Evolutionary conservation across 2,797 vertebrate genomes (phyloP), one percentile per base, ranked within the genome.

Genomic region (Dipus sagitta): DNA sequence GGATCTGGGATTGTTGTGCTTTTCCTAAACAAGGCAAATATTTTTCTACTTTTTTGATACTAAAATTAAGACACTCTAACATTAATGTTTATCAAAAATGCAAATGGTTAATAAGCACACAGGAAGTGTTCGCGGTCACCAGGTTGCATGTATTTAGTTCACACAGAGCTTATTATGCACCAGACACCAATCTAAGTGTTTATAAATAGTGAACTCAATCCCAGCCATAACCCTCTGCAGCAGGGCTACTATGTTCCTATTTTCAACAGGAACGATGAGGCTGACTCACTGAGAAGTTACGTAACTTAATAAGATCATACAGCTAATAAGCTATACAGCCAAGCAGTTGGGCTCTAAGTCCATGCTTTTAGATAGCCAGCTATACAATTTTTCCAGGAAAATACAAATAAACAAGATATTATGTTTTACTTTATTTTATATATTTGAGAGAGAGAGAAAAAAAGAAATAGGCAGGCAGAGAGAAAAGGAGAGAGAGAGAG

Each of bases 41-140:
- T 11, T 4, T 17, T 18, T 28, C 24, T 7, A 67, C 7, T 65
- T 65, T 93, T 34, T 91, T 76, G 54, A 90, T 23, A 90, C 15
- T 90, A 87, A 82, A 81, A 77, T 38, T 38, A 38, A 38, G 88
- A 75, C 28, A 85, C 67, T 89, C 75, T 76, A 17, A 72, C 47
- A 82, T 80, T 78, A 32, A 72, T 65, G 72, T 96, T 94, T 79
- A 94, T 77, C 68, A 95, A 83, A 70, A 83, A 88, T 58, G 11
- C 8, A 83, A 82, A 87, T 81, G 20, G 58, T 62, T 86, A 81
- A 38, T 71, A 78, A 86, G 18, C 34, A 18, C 30, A 74, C 60
- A 81, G 74, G 47, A 72, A n/a, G 82, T 58, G 30, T 81, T 89
- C 6, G 14, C 1, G 26, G 74, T 65, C 5, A 86, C 62, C 12